Conservation (phyloP, 1,140 invertebrate genomes). For the Papilio helenus region DNA sequence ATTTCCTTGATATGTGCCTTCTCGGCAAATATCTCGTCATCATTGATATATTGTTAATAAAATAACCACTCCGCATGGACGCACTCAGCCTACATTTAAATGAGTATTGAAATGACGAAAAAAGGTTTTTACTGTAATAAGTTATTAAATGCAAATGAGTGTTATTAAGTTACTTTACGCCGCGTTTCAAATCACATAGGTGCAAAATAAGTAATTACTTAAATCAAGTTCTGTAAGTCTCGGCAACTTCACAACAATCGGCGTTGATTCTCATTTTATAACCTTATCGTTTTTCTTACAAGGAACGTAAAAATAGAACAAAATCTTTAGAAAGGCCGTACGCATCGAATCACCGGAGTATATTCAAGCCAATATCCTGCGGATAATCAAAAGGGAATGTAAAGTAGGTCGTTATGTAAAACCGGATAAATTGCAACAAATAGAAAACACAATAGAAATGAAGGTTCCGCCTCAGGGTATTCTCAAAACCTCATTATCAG, state of each 20-base stretch:
- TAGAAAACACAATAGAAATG: slow-evolving; percentile 32
- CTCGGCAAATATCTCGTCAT: too few species aligned
- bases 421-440: slow-evolving; percentile 33
- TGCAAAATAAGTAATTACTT: neutral
- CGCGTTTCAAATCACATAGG: too few species aligned
- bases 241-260: neutral
- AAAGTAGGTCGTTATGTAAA: slow-evolving; percentile 37
- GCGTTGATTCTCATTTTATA: too few species aligned
- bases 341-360: neutral
- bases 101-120: neutral
- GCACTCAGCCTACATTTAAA: neutral
- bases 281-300: neutral
- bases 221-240: neutral
- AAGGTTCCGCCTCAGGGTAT: slow-evolving; percentile 3
- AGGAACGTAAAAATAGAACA: neutral
- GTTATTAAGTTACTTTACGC: too few species aligned
- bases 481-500: slow-evolving; percentile 32
- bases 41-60: too few species aligned
- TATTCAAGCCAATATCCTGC: slow-evolving; percentile 7
- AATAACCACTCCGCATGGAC: neutral
- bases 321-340: neutral
- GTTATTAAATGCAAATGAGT: neutral
- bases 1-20: too few species aligned
- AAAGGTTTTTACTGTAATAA: slow-evolving; percentile 4
- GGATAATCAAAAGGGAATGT: slow-evolving; percentile 32